Percentiles rank a stretch among this genome's conserved stretches.
These are phyloP conservation scores for Polyommatus iphigenia DNA, from an alignment of 2,888 invertebrate species.

Conservation along the genomic window DNA sequence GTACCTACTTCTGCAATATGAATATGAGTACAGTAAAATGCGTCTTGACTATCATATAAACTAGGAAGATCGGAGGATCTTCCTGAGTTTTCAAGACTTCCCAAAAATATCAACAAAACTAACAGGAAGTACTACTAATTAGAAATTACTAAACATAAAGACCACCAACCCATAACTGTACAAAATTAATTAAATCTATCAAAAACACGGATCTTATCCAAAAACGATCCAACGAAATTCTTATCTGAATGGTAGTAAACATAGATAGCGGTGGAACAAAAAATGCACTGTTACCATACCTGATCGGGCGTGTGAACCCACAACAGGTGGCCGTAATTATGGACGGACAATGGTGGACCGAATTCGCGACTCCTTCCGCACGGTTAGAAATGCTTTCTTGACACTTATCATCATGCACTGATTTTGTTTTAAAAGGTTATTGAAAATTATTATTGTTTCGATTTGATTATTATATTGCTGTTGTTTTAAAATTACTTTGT, in stretches of 20 bases:
- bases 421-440: neutral
- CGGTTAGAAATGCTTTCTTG: slow-evolving; percentile 30
- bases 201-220: slow-evolving; percentile 5
- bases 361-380: slow-evolving; percentile 60
- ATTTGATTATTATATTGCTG: neutral
- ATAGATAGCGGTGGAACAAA: slow-evolving; percentile 51
- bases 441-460: neutral
- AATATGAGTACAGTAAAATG: no score
- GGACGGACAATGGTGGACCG: slow-evolving; percentile 63
- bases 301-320: slow-evolving; percentile 76
- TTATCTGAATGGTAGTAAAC: slow-evolving; percentile 24
- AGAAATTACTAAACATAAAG: neutral
- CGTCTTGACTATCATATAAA: no score
- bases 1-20: no score
- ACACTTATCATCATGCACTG: neutral
- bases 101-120: no score
- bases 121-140: neutral
- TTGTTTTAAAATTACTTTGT: neutral
- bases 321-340: slow-evolving; percentile 77
- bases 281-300: slow-evolving; percentile 70
- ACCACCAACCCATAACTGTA: neutral
- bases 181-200: neutral
- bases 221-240: slow-evolving; percentile 29
- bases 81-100: no score
- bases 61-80: no score